Evolutionary conservation across 2,888 invertebrate genomes (phyloP).

Genomic region (Sinodicranocentrus sp.): DNA sequence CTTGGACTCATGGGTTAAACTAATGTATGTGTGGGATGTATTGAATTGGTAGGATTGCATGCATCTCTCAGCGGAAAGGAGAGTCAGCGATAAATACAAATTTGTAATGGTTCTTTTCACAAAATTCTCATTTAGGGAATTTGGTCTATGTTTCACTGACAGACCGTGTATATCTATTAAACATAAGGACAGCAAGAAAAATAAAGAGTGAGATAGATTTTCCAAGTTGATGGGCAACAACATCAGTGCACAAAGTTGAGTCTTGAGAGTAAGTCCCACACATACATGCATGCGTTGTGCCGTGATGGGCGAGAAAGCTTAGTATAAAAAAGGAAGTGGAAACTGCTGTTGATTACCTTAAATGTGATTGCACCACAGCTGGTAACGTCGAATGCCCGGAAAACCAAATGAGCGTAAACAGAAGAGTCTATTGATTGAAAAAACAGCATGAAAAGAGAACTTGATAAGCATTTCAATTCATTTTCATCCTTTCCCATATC

Average conservation of each 20-base stretch:
- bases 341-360: slow-evolving; percentile 86
- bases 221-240: too few species aligned
- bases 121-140: slow-evolving; percentile 9
- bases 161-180: neutral
- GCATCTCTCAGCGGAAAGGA: neutral
- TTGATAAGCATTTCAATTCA: slow-evolving; percentile 54
- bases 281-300: neutral
- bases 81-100: slow-evolving; percentile 5
- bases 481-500: slow-evolving; percentile 33
- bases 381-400: slow-evolving; percentile 98
- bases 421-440: slow-evolving; percentile 88
- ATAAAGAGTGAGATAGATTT: too few species aligned
- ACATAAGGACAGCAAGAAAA: too few species aligned
- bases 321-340: slow-evolving; percentile 32
- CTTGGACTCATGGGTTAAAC: too few species aligned
- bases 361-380: slow-evolving; percentile 98
- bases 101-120: slow-evolving; percentile 24
- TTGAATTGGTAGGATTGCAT: too few species aligned
- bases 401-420: slow-evolving; percentile 98
- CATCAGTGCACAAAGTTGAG: too few species aligned
- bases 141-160: neutral
- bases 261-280: neutral
- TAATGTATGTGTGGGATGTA: too few species aligned
- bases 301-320: too few species aligned
- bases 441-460: slow-evolving; percentile 75